Percentiles rank a stretch among this genome's conserved stretches.
Evolutionary conservation across 2,113 vertebrate species (phyloP).

Genomic region (Antechinus flavipes): DNA sequence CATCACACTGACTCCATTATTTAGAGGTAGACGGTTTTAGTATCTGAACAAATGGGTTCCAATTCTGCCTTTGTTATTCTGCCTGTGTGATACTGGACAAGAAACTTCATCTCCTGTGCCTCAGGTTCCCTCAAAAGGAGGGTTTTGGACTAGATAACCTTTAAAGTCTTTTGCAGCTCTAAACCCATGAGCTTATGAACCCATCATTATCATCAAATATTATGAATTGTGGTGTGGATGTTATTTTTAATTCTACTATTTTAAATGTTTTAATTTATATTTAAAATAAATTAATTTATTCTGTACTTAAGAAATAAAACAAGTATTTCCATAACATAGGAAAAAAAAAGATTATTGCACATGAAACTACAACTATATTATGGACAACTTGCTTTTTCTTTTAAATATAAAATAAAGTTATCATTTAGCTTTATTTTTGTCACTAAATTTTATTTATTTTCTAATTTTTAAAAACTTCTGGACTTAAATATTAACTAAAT

Average conservation of each 20-base stretch:
- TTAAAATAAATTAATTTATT: not conserved
- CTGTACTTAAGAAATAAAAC: not conserved
- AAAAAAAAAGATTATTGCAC: too few species aligned
- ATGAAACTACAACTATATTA: too few species aligned
- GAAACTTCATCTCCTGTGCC: not conserved
- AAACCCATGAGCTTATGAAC: not conserved
- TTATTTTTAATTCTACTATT: not conserved
- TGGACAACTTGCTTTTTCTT: too few species aligned
- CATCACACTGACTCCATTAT: not conserved
- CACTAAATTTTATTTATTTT: not conserved
- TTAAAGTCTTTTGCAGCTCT: not conserved
- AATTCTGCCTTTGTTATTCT: not conserved
- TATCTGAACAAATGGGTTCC: not conserved
- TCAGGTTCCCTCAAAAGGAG: not conserved
- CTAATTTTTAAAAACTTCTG: not conserved
- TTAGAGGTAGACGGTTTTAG: not conserved
- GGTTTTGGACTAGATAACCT: not conserved
- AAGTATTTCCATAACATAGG: too few species aligned
- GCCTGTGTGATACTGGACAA: not conserved
- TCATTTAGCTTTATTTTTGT: too few species aligned
- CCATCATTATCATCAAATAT: not conserved
- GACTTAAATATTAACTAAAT: not conserved
- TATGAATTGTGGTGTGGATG: too few species aligned
- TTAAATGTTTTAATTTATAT: not conserved
- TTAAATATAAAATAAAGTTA: too few species aligned